phyloP scores from a whole-genome alignment of 1,140 invertebrate genomes.

The Temnothorax nylanderi region DNA sequence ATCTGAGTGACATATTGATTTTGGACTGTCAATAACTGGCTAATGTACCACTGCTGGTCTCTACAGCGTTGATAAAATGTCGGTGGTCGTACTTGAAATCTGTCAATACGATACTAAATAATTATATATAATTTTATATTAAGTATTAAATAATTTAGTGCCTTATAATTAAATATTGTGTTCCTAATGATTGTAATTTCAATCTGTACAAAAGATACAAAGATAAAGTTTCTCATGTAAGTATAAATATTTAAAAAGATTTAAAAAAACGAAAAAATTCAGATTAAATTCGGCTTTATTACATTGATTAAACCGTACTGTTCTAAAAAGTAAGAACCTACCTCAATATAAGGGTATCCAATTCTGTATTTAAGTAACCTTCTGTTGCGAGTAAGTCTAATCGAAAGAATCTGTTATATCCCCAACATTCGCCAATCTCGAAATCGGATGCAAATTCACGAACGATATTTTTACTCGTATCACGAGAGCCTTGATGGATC shows the following conservation, averaged over 20 bases:
- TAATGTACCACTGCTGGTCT: slow-evolving; percentile 98
- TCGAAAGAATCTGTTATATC: slow-evolving; percentile 97
- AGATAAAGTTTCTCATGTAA: slow-evolving; percentile 17
- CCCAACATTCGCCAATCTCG: slow-evolving; percentile 99
- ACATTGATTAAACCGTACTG: neutral
- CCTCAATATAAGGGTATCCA: slow-evolving; percentile 91
- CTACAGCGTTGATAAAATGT: slow-evolving; percentile 97
- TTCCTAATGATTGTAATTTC: neutral
- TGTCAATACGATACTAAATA: slow-evolving; percentile 75
- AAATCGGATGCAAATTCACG: slow-evolving; percentile 97
- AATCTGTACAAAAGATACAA: neutral
- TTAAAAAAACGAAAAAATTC: slow-evolving; percentile 4
- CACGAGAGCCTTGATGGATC: slow-evolving; percentile 95
- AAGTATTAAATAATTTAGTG: neutral
- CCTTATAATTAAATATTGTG: neutral
- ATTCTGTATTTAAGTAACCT: slow-evolving; percentile 93
- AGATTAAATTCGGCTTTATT: neutral
- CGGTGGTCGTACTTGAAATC: slow-evolving; percentile 96
- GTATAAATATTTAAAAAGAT: neutral
- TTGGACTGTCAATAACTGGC: slow-evolving; percentile 93
- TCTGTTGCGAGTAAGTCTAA: slow-evolving; percentile 95
- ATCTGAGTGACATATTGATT: slow-evolving; percentile 93
- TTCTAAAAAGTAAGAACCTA: slow-evolving; percentile 74
- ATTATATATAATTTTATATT: neutral
- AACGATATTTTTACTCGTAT: slow-evolving; percentile 96